Evolutionary conservation across 1,140 invertebrate genomes (phyloP), one percentile per base, ranked within the genome.

Genomic region (Tetragonula clypearis): DNA sequence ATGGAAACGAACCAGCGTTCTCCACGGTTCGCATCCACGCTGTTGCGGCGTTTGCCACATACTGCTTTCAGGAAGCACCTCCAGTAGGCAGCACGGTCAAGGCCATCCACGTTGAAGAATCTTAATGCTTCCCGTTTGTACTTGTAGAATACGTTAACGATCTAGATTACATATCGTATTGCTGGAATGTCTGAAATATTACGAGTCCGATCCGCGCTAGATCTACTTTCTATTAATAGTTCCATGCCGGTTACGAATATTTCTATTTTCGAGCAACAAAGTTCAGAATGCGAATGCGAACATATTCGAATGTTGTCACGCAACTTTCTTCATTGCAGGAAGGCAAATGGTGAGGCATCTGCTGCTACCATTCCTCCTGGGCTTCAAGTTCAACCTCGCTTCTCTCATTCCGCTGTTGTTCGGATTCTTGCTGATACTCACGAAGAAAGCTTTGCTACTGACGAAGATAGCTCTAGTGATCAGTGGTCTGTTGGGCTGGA

Each of bases 371-470:
- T 96, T 97, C 91, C 95, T 98, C 1, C 93, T 97, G 49, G 97
- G 97, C 17, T 95, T 97, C 69, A 98, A 98, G 94, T 97, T 97
- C 91, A 97, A 97, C 86, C 91, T 97, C 66, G 96, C 96, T 0
- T 97, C 97, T 1, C 91, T 97, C 68, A 93, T 98, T 23, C 97
- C 97, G 0, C 92, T 98, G 80, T 88, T 97, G 0, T 96, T 98
- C 84, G 97, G 97, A 2, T 90, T 96, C 21, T 92, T 97, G 58
- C 95, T 97, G 71, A 77, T 98, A 53, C 92, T 97, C 9, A 96
- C 96, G 14, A 97, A 97, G 90, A 98, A 98, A 90, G 97, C 97
- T 0, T 95, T 97, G 53, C 91, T 97, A 2, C 84, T 98, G 15
- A 96, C 96, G 26, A 98, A 98, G 93, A 82, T 97, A 79, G 97